Evolutionary conservation across 1,140 invertebrate species (phyloP), one percentile per base, ranked within the genome.

Genomic region (Caenorhabditis brenneri): DNA sequence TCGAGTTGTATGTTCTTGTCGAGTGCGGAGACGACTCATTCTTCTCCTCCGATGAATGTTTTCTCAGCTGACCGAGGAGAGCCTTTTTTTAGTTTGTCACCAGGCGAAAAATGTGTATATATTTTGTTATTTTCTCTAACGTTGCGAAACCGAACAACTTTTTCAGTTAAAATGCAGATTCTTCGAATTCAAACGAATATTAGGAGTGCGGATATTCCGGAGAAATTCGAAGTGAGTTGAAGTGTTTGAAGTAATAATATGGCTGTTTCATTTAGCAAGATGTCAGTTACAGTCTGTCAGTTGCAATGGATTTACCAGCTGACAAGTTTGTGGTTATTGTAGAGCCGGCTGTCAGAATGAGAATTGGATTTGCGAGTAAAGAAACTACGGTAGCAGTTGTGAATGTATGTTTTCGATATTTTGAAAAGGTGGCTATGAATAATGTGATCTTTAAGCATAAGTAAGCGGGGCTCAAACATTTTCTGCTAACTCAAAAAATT

Each of bases 291-390:
- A 31, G 22, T 42, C 33, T 74, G 33, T 74, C 65, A 42, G 22
- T 42, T 42, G 65, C 24, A 39, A 74, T 74, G 65, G 65, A 74
- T 22, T n/a, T 74, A 15, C 36, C 65, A 42, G 12, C 65, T 42
- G 65, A 74, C 24, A 74, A 74, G 24, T 74, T 74, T 15, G 65
- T 74, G 65, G 36, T 74, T 42, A 74, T 74, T 42, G 36, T 74
- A 9, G 65, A 74, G 36, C 65, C 65, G 24, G 65, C 65, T 12
- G 65, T 74, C 10, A 74, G 65, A 42, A 74, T 74, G 12, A 24
- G 36, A 46, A 24, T 74, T 22, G 65, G 65, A 46, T 42, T 74
- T 12, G 65, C 24, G 6, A 42, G 10, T 27, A 74, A 42, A 15
- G 65, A 74, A n/a, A 46, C n/a, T 24, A 15, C 65, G 29, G 36